Base-by-base conservation (phyloP, 2,113 vertebrate genomes). In the Vireo altiloquus region DNA sequence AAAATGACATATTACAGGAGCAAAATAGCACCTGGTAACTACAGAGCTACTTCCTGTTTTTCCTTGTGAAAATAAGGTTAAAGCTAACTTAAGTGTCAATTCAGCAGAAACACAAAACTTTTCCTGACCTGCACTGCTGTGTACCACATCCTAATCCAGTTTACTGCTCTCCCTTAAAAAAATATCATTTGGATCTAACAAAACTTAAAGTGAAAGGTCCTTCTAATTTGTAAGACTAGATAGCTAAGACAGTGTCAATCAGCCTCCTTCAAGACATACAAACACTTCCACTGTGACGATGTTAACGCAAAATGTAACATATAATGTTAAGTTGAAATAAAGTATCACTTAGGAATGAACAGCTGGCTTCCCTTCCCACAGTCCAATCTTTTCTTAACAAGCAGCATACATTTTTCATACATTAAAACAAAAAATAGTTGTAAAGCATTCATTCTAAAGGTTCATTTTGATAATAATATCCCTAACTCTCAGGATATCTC, bases 21-120 rank as follows among this genome's bases (percentile, higher is more conserved):
- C 31, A 96, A 97, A 97, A 94, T 53, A 95, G 57, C 86, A 82
- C 77, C 92, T 90, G 79, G 82, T 95, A 97, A 95, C 92, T 88
- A 94, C 37, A 89, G 49, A 86, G 71, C 77, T 94, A 89, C 54
- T 84, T 96, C 76, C 71, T 86, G 89, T 54, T 90, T 95, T 90
- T 78, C 50, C 88, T 72, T 94, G 23, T 89, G 54, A 94, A 96
- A 95, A 80, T 85, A 75, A 94, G 80, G 82, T 95, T 85, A 82
- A 66, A 92, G 89, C 56, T 23, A 89, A n/a, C 22, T 87, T 90
- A 84, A 82, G 46, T 16, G 63, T 83, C 33, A 82, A 31, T 79
- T 76, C 70, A 85, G 71, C 35, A 88, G 49, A 91, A 94, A 69
- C 15, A 77, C 15, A 83, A 82, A 70, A 61, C 30, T 69, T 42